Percentiles rank a stretch among this genome's conserved stretches.
Evolutionary conservation across 2,888 invertebrate species (phyloP).

Genomic region (Coremacera marginata): DNA sequence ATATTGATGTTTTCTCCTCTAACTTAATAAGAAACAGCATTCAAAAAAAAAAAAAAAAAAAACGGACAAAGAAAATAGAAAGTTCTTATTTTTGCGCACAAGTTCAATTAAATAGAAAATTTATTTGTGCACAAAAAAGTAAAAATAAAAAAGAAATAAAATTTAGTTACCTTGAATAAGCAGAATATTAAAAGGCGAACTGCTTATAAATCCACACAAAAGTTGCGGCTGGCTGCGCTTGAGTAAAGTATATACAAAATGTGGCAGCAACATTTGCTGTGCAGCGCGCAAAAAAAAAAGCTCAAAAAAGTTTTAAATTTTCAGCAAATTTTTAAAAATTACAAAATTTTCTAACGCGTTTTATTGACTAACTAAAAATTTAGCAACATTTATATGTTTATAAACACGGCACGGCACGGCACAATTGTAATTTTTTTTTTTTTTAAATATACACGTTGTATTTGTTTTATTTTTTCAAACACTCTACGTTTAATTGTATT

Average conservation of each 20-base stretch:
- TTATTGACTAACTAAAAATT: not conserved
- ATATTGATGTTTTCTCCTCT: not conserved
- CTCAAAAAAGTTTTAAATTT: not conserved
- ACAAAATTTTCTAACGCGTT: too few species aligned
- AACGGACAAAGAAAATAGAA: conserved; percentile 64
- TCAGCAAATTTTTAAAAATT: not conserved
- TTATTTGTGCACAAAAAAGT: conserved; percentile 10
- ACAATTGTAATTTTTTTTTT: not conserved
- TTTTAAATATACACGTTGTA: not conserved
- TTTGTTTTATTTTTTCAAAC: too few species aligned
- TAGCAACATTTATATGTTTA: not conserved
- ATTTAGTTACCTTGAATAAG: conserved; percentile 26
- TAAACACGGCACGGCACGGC: not conserved
- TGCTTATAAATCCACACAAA: conserved; percentile 14
- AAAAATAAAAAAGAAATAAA: not conserved
- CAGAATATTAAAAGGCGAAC: not conserved
- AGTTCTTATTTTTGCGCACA: conserved; percentile 54
- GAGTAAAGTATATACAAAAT: not conserved
- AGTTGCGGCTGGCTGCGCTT: not conserved
- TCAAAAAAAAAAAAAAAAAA: conserved; percentile 37
- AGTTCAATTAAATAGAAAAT: conserved; percentile 18
- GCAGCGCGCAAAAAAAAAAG: not conserved
- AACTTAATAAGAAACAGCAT: conserved; percentile 22
- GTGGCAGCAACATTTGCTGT: conserved; percentile 13
- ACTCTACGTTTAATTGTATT: too few species aligned